phyloP scores from a whole-genome alignment of 2,113 vertebrate species.

The Alouatta palliata region DNA sequence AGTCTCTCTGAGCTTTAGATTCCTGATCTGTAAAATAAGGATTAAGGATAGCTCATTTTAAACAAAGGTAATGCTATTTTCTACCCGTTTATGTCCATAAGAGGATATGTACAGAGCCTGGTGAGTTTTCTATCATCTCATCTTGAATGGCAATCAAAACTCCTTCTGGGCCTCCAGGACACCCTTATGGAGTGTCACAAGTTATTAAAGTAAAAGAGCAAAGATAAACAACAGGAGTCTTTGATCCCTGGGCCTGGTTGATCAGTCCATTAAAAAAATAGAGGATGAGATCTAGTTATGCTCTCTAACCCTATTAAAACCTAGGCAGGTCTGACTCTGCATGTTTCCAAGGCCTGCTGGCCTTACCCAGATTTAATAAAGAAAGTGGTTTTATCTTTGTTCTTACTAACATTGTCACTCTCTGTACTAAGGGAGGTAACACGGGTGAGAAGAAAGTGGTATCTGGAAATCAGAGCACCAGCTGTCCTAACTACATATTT shows the following conservation, averaged over 20 bases:
- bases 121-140: not conserved
- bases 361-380: conserved; percentile 46
- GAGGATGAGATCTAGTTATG: not conserved
- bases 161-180: not conserved
- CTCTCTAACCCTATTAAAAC: conserved; percentile 50
- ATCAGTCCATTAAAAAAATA: conserved; percentile 30
- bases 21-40: not conserved
- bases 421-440: not conserved
- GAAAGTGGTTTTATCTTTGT: conserved; percentile 4
- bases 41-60: not conserved
- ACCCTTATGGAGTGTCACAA: conserved; percentile 7
- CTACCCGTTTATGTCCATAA: not conserved
- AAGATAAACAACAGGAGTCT: conserved; percentile 37
- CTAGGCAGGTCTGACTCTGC: not conserved
- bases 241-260: conserved; percentile 42
- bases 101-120: not conserved
- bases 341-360: not conserved
- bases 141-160: not conserved
- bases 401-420: not conserved
- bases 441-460: not conserved
- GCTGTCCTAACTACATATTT: not conserved
- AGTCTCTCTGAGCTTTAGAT: not conserved
- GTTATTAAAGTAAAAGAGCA: conserved; percentile 31
- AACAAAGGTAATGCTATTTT: not conserved
- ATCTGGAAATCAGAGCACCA: not conserved